Evolutionary conservation across 1,140 invertebrate species (phyloP), one percentile per base, ranked within the genome.

Genomic region (Pemphigus obesinymphae): DNA sequence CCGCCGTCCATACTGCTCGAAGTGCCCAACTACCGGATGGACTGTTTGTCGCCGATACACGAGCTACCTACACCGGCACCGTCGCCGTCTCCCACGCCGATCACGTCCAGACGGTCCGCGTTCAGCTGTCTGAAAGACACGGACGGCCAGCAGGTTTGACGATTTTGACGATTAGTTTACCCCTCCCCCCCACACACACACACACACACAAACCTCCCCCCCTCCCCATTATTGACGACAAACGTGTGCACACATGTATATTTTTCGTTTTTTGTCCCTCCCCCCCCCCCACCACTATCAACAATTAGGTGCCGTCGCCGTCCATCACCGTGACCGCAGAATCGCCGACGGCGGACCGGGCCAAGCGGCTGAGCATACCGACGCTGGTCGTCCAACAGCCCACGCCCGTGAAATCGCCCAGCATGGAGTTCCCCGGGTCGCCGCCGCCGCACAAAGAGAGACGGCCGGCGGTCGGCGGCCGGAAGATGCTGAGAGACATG

Each of bases 21-120:
- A 88, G 91, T 93, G 82, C 92, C 92, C 10, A 91, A 91, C 84
- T 92, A 92, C 85, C 93, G 92, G 55, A 88, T 93, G 81, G 92
- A 92, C 85, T 93, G 92, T 73, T 88, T 93, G 73, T 93, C 92
- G 43, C 92, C 92, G 0, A 93, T 93, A 82, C 88, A 91, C 78
- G 92, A 93, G 86, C 86, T 93, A 73, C 92, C 92, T 0, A 92
- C 91, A 5, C 92, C 92, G 50, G 88, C 89, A 84, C 73, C 88
- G 26, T 92, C 92, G 13, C 92, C 92, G 23, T 88, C 91, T 43
- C 88, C 92, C 10, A 92, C 92, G 3, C 92, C 92, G 1, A 86
- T 92, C n/a, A 89, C 90, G 88, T 86, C 87, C 1, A 80, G 76
- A 20, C 63, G 15, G 11, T 45, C 76, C 1, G 34, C 55, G 7